Percentiles rank a stretch among this genome's conserved stretches.
These are phyloP conservation scores for Nestor notabilis DNA, from an alignment of 2,113 vertebrate species.

Conservation along the genomic window DNA sequence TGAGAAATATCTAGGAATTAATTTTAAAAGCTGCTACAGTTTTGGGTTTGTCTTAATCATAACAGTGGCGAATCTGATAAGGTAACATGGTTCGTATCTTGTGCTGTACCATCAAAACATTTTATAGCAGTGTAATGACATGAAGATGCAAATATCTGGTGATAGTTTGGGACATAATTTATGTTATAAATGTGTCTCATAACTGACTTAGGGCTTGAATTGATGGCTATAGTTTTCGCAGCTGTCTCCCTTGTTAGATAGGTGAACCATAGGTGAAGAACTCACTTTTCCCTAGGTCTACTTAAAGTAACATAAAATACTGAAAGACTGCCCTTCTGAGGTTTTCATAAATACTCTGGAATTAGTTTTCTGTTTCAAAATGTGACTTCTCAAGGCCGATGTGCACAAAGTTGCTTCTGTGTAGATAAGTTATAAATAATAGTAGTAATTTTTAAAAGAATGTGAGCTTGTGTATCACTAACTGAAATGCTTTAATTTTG, in stretches of 20 bases:
- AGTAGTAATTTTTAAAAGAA: not conserved
- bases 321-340: not conserved
- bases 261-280: not conserved
- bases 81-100: not conserved
- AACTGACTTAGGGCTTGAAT: not conserved
- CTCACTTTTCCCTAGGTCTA: not conserved
- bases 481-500: not conserved
- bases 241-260: not conserved
- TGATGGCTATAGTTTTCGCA: not conserved
- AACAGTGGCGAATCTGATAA: not conserved
- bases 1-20: not conserved
- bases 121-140: not conserved
- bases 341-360: not conserved
- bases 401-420: not conserved
- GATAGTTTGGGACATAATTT: not conserved
- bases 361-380: not conserved
- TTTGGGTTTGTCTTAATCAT: not conserved
- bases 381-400: not conserved
- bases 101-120: not conserved
- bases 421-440: not conserved
- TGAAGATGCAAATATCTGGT: not conserved
- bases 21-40: not conserved
- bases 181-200: not conserved
- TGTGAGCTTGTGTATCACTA: too few species aligned
- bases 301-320: not conserved